Evolutionary conservation across 2,113 vertebrate species (phyloP).

Genomic region (Lepisosteus osseus): DNA sequence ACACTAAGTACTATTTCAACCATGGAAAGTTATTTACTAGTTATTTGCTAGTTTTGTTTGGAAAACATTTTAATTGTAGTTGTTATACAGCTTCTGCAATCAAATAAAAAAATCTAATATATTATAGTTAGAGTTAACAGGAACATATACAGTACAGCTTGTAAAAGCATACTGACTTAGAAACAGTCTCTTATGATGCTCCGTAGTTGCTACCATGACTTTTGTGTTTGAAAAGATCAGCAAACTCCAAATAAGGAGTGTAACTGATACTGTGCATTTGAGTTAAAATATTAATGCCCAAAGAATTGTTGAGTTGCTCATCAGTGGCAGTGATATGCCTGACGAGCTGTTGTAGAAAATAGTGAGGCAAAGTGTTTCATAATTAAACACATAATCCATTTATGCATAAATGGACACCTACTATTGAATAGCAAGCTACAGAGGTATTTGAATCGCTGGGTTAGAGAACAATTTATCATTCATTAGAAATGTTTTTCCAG

Average conservation of each 20-base stretch:
- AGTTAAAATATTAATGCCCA: constrained; percentile 28
- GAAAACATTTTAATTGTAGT: too few relatives aligned
- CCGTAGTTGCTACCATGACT: too few relatives aligned
- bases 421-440: not conserved
- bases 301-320: not conserved
- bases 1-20: too few relatives aligned
- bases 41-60: too few relatives aligned
- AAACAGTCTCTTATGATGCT: too few relatives aligned
- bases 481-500: not conserved
- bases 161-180: too few relatives aligned
- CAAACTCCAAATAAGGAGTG: not conserved
- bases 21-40: too few relatives aligned
- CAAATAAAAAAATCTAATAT: too few relatives aligned
- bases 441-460: not conserved
- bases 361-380: constrained; percentile 6
- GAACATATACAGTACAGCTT: too few relatives aligned
- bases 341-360: constrained; percentile 4
- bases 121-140: too few relatives aligned
- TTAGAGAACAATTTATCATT: not conserved
- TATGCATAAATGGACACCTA: not conserved
- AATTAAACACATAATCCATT: constrained; percentile 7
- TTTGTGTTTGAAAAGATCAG: too few relatives aligned
- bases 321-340: not conserved
- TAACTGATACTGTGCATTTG: not conserved
- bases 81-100: too few relatives aligned